These are phyloP conservation scores for Pseudoatta argentina DNA, from an alignment of 1,140 invertebrate species.

Conservation along the genomic window DNA sequence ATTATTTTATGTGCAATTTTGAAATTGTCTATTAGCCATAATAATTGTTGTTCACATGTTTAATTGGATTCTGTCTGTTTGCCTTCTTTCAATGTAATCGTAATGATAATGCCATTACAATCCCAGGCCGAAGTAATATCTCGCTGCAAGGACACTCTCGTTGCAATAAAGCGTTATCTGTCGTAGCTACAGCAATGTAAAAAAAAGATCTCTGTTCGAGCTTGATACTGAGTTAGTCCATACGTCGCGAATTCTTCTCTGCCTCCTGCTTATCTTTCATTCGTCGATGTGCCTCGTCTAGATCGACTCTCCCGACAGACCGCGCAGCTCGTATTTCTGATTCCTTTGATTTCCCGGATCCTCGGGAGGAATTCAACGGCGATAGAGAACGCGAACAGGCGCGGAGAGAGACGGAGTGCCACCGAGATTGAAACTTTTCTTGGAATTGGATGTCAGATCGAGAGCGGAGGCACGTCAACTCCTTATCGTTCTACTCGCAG, in stretches of 20 bases:
- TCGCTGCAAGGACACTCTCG: background rate
- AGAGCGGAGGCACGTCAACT: constrained; percentile 74
- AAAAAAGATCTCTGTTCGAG: constrained; percentile 71
- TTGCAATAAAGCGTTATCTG: constrained; percentile 60
- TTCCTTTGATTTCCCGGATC: constrained; percentile 78
- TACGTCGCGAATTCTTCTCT: constrained; percentile 33
- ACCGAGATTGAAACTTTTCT: constrained; percentile 82
- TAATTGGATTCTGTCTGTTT: background rate
- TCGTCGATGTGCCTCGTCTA: constrained; percentile 29
- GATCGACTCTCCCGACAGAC: constrained; percentile 39
- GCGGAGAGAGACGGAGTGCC: constrained; percentile 43
- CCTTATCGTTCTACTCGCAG: constrained; percentile 81
- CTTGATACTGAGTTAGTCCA: constrained; percentile 77
- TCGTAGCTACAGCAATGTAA: constrained; percentile 54
- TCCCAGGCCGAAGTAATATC: constrained; percentile 16
- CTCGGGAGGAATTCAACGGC: constrained; percentile 76
- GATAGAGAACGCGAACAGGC: constrained; percentile 12
- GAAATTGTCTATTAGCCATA: background rate
- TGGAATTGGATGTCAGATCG: constrained; percentile 83
- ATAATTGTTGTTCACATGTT: background rate
- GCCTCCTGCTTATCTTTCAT: constrained; percentile 23
- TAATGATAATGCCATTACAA: constrained; percentile 5
- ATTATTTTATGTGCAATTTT: background rate
- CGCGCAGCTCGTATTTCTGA: constrained; percentile 74
- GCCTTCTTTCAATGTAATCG: constrained; percentile 8